Evolutionary conservation across 2,113 vertebrate genomes (phyloP).

Genomic region (Collichthys lucidus): DNA sequence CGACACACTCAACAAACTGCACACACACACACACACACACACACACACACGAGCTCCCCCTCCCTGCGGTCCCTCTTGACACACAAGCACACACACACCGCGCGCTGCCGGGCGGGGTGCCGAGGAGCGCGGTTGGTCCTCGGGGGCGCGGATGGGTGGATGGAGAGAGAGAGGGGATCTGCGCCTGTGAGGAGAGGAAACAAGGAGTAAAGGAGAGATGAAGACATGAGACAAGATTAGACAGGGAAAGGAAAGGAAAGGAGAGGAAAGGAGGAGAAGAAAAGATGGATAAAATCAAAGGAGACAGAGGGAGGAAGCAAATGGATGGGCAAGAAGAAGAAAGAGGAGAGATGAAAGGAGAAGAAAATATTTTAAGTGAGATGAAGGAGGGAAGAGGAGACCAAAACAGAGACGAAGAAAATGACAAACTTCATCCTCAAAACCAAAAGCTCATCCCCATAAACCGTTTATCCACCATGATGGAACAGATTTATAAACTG

Average conservation of each 20-base stretch:
- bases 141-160: slow-evolving; percentile 59
- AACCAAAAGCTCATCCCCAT: no score
- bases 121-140: slow-evolving; percentile 49
- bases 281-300: background rate
- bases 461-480: no score
- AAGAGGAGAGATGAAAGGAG: background rate
- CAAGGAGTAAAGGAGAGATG: background rate
- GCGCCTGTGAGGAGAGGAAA: background rate
- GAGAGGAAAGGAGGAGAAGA: background rate
- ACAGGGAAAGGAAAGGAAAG: no score
- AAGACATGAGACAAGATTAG: background rate
- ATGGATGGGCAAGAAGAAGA: background rate
- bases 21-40: background rate
- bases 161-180: slow-evolving; percentile 11
- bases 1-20: slow-evolving; percentile 13
- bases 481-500: no score
- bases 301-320: background rate
- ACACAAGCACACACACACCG: background rate
- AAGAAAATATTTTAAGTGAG: no score
- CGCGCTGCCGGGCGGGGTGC: slow-evolving; percentile 59
- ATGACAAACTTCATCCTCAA: no score
- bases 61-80: slow-evolving; percentile 15
- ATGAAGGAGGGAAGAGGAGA: no score
- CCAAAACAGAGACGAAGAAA: no score
- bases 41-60: slow-evolving; percentile 16